These are phyloP conservation scores for Salvelinus sp. DNA, from an alignment of 2,113 vertebrate genomes.

Conservation along the genomic window DNA sequence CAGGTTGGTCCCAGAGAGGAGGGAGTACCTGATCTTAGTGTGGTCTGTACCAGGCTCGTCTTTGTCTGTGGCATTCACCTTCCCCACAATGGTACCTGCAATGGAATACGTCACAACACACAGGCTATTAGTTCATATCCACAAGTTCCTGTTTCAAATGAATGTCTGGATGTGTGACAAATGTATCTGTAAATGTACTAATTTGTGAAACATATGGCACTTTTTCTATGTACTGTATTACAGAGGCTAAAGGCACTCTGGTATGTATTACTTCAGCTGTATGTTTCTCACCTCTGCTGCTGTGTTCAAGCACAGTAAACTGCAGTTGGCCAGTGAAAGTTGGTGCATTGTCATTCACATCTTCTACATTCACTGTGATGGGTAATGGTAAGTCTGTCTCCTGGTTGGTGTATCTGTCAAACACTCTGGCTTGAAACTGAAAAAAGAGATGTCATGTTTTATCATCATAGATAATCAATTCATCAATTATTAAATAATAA, in stretches of 20 bases:
- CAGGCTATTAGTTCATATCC: background rate
- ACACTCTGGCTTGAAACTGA: conserved; percentile 75
- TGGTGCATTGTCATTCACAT: conserved; percentile 85
- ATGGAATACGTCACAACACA: background rate
- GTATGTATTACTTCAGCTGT: background rate
- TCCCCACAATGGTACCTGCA: conserved; percentile 77
- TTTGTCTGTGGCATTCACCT: conserved; percentile 77
- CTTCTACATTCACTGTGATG: conserved; percentile 75
- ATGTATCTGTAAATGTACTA: background rate
- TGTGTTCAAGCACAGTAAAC: conserved; percentile 78
- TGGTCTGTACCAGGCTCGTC: conserved; percentile 74
- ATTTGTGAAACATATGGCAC: too few relatives aligned
- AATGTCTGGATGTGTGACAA: background rate
- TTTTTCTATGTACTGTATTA: too few relatives aligned
- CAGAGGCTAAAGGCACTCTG: too few relatives aligned
- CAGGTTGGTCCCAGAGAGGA: conserved; percentile 46
- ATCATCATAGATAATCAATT: background rate
- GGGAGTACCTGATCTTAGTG: conserved; percentile 74
- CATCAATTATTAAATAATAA: background rate
- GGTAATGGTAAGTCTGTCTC: conserved; percentile 71
- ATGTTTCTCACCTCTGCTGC: conserved; percentile 69
- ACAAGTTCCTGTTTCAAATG: background rate
- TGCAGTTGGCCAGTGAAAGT: conserved; percentile 62
- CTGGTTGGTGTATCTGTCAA: conserved; percentile 42
- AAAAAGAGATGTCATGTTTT: conserved; percentile 5